phyloP scores from a whole-genome alignment of 1,140 invertebrate genomes.

The Spodoptera litura region DNA sequence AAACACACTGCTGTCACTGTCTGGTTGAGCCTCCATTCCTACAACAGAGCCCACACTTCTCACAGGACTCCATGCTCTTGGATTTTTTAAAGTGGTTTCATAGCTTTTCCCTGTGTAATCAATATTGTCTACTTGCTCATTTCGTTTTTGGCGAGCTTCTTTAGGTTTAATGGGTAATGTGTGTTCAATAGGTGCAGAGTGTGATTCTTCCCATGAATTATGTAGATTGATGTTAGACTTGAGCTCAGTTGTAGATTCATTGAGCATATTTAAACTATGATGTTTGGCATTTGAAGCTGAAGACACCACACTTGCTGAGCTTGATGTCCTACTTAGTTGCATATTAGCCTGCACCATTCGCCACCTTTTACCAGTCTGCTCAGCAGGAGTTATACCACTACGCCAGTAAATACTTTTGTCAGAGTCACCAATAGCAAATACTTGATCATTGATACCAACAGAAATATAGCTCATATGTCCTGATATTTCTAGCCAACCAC shows the following conservation, averaged over 20 bases:
- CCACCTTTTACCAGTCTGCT: slow-evolving; percentile 96
- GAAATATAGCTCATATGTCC: slow-evolving; percentile 94
- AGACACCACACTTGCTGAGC: slow-evolving; percentile 87
- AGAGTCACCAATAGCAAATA: slow-evolving; percentile 87
- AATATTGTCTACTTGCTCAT: slow-evolving; percentile 76
- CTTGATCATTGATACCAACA: slow-evolving; percentile 95
- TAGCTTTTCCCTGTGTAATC: slow-evolving; percentile 88
- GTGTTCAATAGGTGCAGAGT: slow-evolving; percentile 84
- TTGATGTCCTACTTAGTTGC: slow-evolving; percentile 92
- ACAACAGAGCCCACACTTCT: slow-evolving; percentile 93
- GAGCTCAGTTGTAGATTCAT: slow-evolving; percentile 74
- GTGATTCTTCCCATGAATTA: slow-evolving; percentile 85
- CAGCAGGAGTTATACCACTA: slow-evolving; percentile 90
- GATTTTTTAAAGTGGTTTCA: slow-evolving; percentile 90
- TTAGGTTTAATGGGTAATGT: slow-evolving; percentile 82
- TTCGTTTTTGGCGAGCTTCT: slow-evolving; percentile 74
- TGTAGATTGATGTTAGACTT: slow-evolving; percentile 78
- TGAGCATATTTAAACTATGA: slow-evolving; percentile 80
- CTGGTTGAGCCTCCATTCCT: slow-evolving; percentile 92
- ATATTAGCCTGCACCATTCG: slow-evolving; percentile 90
- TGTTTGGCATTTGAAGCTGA: slow-evolving; percentile 81
- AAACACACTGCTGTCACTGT: slow-evolving; percentile 92
- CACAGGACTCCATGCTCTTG: slow-evolving; percentile 93
- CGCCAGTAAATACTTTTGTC: slow-evolving; percentile 93
- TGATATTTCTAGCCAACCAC: slow-evolving; percentile 94